Evolutionary conservation across 2,888 invertebrate genomes (phyloP).

Genomic region (Drepanosiphum platanoidis): DNA sequence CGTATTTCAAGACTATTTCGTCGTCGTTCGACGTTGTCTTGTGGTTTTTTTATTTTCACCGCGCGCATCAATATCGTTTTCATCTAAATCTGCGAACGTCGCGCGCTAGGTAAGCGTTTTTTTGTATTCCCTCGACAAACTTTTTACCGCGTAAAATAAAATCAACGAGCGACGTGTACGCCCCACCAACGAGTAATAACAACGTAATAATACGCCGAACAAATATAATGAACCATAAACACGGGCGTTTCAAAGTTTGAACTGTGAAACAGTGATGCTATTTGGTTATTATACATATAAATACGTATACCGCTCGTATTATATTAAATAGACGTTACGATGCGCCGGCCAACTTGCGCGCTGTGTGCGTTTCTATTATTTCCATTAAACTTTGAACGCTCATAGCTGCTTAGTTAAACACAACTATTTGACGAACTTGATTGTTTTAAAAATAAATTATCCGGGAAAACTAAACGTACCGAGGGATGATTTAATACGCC

Average conservation of each 20-base stretch:
- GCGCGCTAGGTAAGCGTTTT: not conserved
- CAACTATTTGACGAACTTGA: too few relatives aligned
- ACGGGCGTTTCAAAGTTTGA: not conserved
- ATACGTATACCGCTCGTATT: too few relatives aligned
- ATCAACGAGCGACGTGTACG: too few relatives aligned
- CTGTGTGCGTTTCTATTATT: not conserved
- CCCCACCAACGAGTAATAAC: too few relatives aligned
- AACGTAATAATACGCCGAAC: not conserved
- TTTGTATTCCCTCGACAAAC: not conserved
- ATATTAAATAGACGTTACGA: not conserved
- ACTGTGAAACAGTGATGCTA: not conserved
- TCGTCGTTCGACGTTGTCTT: not conserved
- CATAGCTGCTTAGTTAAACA: not conserved
- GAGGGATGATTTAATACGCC: too few relatives aligned
- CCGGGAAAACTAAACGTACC: too few relatives aligned
- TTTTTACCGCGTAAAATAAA: not conserved
- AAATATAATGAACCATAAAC: too few relatives aligned
- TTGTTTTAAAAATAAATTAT: too few relatives aligned
- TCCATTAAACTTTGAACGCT: constrained; percentile 2
- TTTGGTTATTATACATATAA: not conserved
- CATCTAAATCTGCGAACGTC: not conserved
- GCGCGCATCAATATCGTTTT: not conserved
- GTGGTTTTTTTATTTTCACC: not conserved
- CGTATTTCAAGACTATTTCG: not conserved
- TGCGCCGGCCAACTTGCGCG: too few relatives aligned